Conservation (phyloP, 2,113 vertebrate species). For the Tragelaphus scriptus region DNA sequence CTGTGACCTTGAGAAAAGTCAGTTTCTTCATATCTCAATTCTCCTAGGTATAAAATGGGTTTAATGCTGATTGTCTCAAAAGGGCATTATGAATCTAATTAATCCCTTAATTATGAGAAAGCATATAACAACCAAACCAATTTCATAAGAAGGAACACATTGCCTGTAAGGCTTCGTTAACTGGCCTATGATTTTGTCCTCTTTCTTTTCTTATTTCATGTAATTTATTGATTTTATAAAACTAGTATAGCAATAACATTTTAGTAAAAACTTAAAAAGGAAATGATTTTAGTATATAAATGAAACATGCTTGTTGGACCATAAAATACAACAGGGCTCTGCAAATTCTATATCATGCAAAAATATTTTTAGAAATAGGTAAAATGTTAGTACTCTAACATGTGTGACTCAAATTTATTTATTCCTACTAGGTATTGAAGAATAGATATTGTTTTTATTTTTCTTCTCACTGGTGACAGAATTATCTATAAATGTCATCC, state of each 20-base stretch:
- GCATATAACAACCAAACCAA: neutral
- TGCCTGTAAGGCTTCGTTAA: constrained; percentile 8
- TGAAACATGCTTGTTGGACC: neutral
- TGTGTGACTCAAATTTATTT: neutral
- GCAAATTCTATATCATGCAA: neutral
- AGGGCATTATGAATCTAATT: constrained; percentile 35
- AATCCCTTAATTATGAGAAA: constrained; percentile 47
- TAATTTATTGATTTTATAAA: constrained; percentile 49
- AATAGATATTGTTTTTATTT: constrained; percentile 10
- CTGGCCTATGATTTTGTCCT: neutral
- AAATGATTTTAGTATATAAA: neutral
- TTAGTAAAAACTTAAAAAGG: neutral
- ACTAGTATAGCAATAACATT: neutral
- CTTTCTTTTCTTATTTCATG: neutral
- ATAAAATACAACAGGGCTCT: neutral
- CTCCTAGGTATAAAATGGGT: constrained; percentile 11
- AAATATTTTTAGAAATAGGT: neutral
- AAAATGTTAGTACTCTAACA: neutral
- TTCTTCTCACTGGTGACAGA: neutral
- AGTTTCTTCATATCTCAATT: constrained; percentile 5
- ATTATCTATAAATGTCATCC: constrained; percentile 41
- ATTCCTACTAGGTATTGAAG: neutral
- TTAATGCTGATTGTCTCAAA: constrained; percentile 6
- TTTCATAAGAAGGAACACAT: constrained; percentile 29
- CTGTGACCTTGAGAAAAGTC: neutral